Conservation (phyloP, 2,797 vertebrate genomes). For the Silurus aristotelis region DNA sequence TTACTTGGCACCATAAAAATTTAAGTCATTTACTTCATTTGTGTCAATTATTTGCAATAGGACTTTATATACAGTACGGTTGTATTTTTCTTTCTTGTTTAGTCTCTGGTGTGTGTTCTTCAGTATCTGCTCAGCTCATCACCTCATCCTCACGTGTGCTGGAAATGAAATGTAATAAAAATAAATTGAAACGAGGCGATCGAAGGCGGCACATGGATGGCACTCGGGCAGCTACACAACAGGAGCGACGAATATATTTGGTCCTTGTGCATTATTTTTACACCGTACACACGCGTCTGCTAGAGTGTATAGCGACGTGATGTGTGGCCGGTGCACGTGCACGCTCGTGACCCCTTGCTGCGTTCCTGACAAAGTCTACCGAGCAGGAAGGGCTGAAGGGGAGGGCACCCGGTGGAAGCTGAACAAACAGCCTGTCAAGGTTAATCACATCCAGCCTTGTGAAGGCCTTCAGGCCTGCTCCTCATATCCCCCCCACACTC, state of each 20-base stretch:
- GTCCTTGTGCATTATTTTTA: constrained; percentile 20
- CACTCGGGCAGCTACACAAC: not conserved
- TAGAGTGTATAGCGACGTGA: not conserved
- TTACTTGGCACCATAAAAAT: not conserved
- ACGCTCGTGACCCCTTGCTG: constrained; percentile 16
- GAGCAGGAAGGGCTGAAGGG: constrained; percentile 54
- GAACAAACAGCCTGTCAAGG: constrained; percentile 79
- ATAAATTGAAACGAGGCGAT: constrained; percentile 18
- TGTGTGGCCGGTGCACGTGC: not conserved
- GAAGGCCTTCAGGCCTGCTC: constrained; percentile 70
- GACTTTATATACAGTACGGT: too few relatives aligned
- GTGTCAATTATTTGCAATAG: not conserved
- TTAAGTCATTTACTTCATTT: not conserved
- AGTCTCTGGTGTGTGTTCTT: not conserved
- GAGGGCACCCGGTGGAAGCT: constrained; percentile 74
- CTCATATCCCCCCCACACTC: constrained; percentile 41
- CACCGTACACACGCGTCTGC: not conserved
- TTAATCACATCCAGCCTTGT: constrained; percentile 71
- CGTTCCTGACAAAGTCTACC: constrained; percentile 32
- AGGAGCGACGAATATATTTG: not conserved
- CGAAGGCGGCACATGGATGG: not conserved
- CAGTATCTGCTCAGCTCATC: constrained; percentile 3
- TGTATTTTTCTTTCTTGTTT: not conserved
- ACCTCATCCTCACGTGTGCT: constrained; percentile 11
- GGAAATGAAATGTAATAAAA: constrained; percentile 23